Conservation (phyloP, 1,140 invertebrate species). For the Pachypeltis micranthus region DNA sequence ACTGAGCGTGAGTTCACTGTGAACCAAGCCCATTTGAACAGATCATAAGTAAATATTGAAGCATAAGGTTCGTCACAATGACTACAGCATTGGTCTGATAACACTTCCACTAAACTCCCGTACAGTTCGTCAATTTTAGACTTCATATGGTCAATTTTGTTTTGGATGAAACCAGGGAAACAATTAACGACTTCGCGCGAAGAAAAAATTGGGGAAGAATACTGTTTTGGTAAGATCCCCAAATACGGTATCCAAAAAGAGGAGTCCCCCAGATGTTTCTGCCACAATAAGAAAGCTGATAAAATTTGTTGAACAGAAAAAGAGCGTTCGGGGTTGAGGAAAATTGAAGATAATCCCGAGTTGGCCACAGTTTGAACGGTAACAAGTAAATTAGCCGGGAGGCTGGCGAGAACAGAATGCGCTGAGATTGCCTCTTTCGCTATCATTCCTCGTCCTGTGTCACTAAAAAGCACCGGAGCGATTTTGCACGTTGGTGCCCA, state of each 20-base stretch:
- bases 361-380: conserved; percentile 30
- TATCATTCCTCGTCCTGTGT: conserved; percentile 39
- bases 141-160: conserved; percentile 24
- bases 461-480: conserved; percentile 25
- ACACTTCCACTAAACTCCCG: conserved; percentile 10
- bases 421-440: conserved; percentile 30
- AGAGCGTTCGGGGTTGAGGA: conserved; percentile 14
- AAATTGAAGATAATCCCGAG: conserved; percentile 24
- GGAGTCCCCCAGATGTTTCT: conserved; percentile 25
- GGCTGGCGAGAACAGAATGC: conserved; percentile 35
- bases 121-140: conserved; percentile 23
- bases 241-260: conserved; percentile 36
- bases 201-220: conserved; percentile 32
- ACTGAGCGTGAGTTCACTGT: conserved; percentile 49
- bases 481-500: conserved; percentile 27
- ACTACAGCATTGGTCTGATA: conserved; percentile 19
- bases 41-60: conserved; percentile 26
- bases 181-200: conserved; percentile 18
- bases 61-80: conserved; percentile 25
- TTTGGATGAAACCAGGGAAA: conserved; percentile 24
- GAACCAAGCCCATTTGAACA: conserved; percentile 40
- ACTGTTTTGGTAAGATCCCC: conserved; percentile 34
- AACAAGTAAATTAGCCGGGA: conserved; percentile 36
- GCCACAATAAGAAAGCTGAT: conserved; percentile 36
- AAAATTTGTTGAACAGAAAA: conserved; percentile 32